Conservation (phyloP, 2,888 invertebrate species). For the Bellardia pandia region DNA sequence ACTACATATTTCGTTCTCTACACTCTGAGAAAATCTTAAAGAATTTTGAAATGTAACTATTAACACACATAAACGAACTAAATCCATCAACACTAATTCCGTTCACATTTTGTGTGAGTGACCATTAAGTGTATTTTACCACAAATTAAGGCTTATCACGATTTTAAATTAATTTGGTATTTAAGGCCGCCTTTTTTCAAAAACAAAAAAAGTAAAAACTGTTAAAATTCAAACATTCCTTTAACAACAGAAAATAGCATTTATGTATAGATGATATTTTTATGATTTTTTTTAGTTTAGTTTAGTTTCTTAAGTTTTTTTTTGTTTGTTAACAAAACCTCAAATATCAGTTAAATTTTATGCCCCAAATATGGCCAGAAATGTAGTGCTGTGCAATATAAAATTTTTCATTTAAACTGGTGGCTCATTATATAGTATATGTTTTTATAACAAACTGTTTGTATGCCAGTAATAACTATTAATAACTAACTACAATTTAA, state of each 20-base stretch:
- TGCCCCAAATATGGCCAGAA: constrained; percentile 70
- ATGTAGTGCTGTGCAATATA: constrained; percentile 56
- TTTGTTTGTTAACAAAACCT: constrained; percentile 27
- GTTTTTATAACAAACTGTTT: neutral
- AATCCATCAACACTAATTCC: constrained; percentile 3
- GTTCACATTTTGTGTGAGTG: constrained; percentile 47
- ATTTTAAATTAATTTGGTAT: constrained; percentile 31
- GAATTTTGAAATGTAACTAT: neutral
- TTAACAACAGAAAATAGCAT: constrained; percentile 11
- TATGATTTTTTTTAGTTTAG: constrained; percentile 29
- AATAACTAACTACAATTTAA: constrained; percentile 44
- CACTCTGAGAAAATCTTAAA: constrained; percentile 35
- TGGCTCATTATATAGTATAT: neutral
- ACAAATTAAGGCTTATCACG: constrained; percentile 42
- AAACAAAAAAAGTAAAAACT: constrained; percentile 9
- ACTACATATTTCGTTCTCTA: neutral
- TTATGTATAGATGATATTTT: constrained; percentile 23
- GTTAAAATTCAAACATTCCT: constrained; percentile 40
- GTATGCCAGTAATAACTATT: constrained; percentile 29
- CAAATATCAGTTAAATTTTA: constrained; percentile 53
- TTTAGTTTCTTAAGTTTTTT: constrained; percentile 1
- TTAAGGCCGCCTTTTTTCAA: constrained; percentile 20
- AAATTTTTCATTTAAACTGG: constrained; percentile 26
- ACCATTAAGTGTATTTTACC: neutral
- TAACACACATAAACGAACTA: neutral